These are phyloP conservation scores for Podiceps cristatus DNA, from an alignment of 2,113 vertebrate species.

Conservation along the genomic window DNA sequence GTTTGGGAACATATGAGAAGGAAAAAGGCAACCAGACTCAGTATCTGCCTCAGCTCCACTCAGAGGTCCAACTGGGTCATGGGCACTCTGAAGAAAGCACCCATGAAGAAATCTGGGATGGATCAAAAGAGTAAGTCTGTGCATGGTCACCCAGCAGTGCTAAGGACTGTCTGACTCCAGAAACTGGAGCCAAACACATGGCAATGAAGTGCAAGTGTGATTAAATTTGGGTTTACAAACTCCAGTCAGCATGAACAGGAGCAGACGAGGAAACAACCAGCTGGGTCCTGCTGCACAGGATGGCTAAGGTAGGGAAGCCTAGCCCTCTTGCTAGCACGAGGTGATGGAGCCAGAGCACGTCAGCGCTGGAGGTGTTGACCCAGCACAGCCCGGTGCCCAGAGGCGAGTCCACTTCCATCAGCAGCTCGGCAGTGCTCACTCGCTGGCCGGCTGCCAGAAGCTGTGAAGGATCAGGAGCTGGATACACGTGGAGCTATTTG, in stretches of 20 bases:
- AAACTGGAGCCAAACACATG: background rate
- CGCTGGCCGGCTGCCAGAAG: background rate
- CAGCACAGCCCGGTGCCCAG: background rate
- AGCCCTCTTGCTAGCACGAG: background rate
- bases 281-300: background rate
- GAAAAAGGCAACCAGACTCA: background rate
- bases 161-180: background rate
- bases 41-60: background rate
- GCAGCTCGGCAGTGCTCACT: background rate
- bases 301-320: background rate
- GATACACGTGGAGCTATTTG: fast-evolving
- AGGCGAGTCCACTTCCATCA: fast-evolving
- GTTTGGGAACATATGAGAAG: background rate
- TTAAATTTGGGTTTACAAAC: background rate
- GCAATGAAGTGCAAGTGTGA: background rate
- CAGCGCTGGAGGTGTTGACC: background rate
- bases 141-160: background rate
- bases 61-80: fast-evolving
- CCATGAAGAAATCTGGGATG: background rate
- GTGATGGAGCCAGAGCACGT: background rate
- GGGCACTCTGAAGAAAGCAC: background rate
- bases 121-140: background rate
- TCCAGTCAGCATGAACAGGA: background rate
- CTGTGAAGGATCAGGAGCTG: fast-evolving
- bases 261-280: background rate